Conservation (phyloP, 1,140 invertebrate genomes). For the Caerostris extrusa region DNA sequence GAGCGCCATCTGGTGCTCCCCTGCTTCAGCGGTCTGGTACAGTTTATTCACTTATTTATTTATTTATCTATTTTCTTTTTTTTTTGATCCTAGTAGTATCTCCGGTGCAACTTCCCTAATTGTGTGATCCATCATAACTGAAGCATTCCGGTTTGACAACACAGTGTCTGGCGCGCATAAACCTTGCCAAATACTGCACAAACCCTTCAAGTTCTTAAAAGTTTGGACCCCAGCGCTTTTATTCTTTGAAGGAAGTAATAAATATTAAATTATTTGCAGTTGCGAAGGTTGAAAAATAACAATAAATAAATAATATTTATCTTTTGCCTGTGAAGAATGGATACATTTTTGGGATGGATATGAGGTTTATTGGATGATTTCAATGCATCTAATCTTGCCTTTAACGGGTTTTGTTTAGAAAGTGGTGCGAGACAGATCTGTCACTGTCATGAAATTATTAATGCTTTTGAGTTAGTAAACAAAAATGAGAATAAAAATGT, state of each 20-base stretch:
- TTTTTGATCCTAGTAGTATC: neutral
- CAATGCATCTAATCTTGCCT: too few relatives aligned
- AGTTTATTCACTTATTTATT: constrained; percentile 69
- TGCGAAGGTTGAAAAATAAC: neutral
- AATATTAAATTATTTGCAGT: constrained; percentile 45
- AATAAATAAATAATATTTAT: neutral
- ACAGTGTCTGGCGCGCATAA: neutral
- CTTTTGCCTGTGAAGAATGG: neutral
- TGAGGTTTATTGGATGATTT: neutral
- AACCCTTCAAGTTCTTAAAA: neutral
- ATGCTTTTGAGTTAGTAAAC: neutral
- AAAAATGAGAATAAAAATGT: too few relatives aligned
- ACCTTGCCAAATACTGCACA: neutral
- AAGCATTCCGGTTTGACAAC: constrained; percentile 56
- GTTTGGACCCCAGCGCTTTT: neutral
- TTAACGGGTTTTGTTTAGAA: neutral
- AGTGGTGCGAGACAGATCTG: neutral
- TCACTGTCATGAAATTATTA: neutral
- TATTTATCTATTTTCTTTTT: constrained; percentile 68
- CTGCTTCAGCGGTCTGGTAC: constrained; percentile 45
- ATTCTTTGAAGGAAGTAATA: constrained; percentile 26
- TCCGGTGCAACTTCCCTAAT: constrained; percentile 46
- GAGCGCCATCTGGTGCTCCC: constrained; percentile 49
- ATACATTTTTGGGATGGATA: neutral
- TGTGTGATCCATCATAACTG: constrained; percentile 67